Conservation (phyloP, 2,888 invertebrate species). For the Antheraea yamamai region DNA sequence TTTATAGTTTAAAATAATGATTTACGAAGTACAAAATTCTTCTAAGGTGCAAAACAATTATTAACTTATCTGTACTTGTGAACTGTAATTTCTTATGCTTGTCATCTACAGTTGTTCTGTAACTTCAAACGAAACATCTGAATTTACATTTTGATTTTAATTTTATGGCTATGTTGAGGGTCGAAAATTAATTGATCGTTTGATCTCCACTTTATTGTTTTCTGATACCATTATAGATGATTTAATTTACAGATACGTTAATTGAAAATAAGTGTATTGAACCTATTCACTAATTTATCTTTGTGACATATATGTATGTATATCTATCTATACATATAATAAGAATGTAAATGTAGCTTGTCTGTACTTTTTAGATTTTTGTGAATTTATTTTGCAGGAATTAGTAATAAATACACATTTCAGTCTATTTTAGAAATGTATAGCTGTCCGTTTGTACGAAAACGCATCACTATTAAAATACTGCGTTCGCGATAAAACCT, state of each 20-base stretch:
- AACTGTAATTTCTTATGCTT: neutral
- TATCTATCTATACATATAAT: no score
- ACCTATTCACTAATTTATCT: neutral
- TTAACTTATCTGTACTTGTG: neutral
- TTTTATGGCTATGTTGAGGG: neutral
- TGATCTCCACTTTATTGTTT: slow-evolving; percentile 17
- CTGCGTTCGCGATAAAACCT: no score
- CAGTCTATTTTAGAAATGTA: no score
- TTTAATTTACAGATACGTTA: neutral
- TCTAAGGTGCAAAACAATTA: neutral
- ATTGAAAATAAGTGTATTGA: neutral
- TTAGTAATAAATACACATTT: no score
- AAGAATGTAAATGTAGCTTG: no score
- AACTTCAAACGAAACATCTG: neutral
- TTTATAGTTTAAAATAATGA: neutral
- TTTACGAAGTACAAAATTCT: neutral
- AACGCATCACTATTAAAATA: no score
- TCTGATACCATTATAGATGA: slow-evolving; percentile 3
- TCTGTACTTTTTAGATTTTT: no score
- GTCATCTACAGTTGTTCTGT: neutral
- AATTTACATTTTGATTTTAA: slow-evolving; percentile 18
- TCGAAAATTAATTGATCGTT: slow-evolving; percentile 19
- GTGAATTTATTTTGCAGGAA: no score
- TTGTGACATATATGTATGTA: neutral
- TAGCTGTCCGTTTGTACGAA: no score